Percentiles rank a stretch among this genome's conserved stretches.
These are phyloP conservation scores for Apodemia zela DNA, from an alignment of 2,888 invertebrate genomes.

Conservation along the genomic window DNA sequence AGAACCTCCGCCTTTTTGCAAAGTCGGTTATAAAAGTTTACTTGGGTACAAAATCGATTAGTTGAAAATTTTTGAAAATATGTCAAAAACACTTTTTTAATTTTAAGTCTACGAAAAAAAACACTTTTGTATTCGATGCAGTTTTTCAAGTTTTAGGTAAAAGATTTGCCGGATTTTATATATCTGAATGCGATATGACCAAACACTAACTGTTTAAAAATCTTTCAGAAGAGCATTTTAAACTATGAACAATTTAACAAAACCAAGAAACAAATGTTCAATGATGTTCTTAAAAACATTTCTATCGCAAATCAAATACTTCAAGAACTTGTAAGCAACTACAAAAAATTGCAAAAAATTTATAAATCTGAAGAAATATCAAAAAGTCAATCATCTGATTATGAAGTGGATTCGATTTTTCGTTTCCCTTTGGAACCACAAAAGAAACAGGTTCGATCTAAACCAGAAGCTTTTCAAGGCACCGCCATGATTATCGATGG, in stretches of 20 bases:
- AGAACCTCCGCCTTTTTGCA: too few relatives aligned
- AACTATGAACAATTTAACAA: constrained; percentile 21
- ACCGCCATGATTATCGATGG: constrained; percentile 12
- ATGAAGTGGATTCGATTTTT: neutral
- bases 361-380: constrained; percentile 33
- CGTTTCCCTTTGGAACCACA: neutral
- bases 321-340: constrained; percentile 51
- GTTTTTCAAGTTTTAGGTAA: too few relatives aligned
- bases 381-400: constrained; percentile 20
- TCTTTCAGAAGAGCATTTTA: constrained; percentile 29
- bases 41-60: too few relatives aligned
- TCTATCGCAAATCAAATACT: constrained; percentile 50
- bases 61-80: too few relatives aligned
- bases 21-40: too few relatives aligned
- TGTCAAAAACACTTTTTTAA: too few relatives aligned
- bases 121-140: too few relatives aligned
- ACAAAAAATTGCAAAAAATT: constrained; percentile 47
- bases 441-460: neutral
- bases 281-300: constrained; percentile 55
- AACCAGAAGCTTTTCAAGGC: neutral
- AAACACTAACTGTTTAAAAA: too few relatives aligned
- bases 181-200: too few relatives aligned
- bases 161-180: too few relatives aligned
- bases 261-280: constrained; percentile 37
- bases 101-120: too few relatives aligned